Evolutionary conservation across 2,113 vertebrate genomes (phyloP), one percentile per base, ranked within the genome.

Genomic region (Corythaeola cristata): DNA sequence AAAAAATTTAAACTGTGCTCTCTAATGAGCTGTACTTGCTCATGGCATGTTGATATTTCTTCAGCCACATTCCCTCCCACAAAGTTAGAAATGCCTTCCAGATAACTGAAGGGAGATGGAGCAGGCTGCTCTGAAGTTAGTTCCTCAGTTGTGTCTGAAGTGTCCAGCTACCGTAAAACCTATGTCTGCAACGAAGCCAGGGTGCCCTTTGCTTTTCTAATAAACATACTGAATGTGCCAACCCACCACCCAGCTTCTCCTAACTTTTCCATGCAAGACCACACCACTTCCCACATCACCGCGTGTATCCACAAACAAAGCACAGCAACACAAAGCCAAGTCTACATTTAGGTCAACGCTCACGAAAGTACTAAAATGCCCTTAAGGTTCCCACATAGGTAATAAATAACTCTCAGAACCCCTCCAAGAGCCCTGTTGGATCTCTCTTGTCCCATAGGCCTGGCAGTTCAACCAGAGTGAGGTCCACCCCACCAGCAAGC

Each of bases 31-130:
- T 3, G 47, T 35, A 11, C 83, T 89, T 18, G 79, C 68, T 88
- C 4, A 2, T n/a, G 60, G 72, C 80, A 35, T 21, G 74, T 28
- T 58, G 90, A 22, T 82, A 33, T 41, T 85, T 15, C 94, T 55
- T 13, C 82, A 88, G 84, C 90, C 26, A 1, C 91, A 21, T 62
- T 94, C 88, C 89, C 88, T 95, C 96, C 95, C 96, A 96, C 91
- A 3, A 44, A 58, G 77, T 2, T 7, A 79, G 78, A 68, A 85
- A 92, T 18, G 82, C 90, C 79, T 82, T 33, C 14, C 2, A 39
- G 77, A 66, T 79, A 44, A 27, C 21, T 4, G 2, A 5, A 71
- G 52, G 75, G 28, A 81, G 45, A 7, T 0, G 0, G 60, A 56
- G 85, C 21, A 13, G 52, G 37, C 85, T 74, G 64, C 71, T 71